Evolutionary conservation across 2,888 invertebrate genomes (phyloP).

Genomic region (Andrena marginata): DNA sequence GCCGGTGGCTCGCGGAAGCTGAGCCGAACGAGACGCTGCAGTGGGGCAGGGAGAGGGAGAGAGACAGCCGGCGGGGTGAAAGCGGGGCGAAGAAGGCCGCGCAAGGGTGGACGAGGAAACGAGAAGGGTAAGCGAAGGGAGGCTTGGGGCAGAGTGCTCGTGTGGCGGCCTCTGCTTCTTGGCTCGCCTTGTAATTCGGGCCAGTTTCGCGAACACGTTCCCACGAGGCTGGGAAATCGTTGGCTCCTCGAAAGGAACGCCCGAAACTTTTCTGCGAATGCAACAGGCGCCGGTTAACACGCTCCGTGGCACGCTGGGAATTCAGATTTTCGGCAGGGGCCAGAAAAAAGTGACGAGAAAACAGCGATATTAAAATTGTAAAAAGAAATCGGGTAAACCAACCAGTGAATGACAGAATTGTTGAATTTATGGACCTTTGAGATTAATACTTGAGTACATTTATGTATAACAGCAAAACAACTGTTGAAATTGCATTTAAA

Average conservation of each 20-base stretch:
- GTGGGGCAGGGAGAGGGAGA: slow-evolving; percentile 35
- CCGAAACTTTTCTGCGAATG: not conserved
- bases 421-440: no score
- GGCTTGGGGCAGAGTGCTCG: slow-evolving; percentile 53
- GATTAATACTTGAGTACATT: no score
- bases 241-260: not conserved
- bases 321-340: no score
- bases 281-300: no score
- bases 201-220: not conserved
- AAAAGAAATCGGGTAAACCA: no score
- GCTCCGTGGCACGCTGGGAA: no score
- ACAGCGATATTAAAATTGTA: no score
- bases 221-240: slow-evolving; percentile 1
- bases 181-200: slow-evolving; percentile 17
- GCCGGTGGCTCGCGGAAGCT: slow-evolving; percentile 73
- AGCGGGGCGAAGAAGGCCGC: slow-evolving; percentile 37
- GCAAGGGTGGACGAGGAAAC: slow-evolving; percentile 27
- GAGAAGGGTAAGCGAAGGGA: slow-evolving; percentile 45
- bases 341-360: no score
- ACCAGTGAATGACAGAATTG: no score
- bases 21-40: slow-evolving; percentile 17
- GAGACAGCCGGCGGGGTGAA: slow-evolving; percentile 9
- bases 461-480: no score
- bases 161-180: slow-evolving; percentile 33
- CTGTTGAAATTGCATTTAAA: no score